Base-by-base conservation (phyloP, 2,888 invertebrate species). In the Ferrisia virgata region DNA sequence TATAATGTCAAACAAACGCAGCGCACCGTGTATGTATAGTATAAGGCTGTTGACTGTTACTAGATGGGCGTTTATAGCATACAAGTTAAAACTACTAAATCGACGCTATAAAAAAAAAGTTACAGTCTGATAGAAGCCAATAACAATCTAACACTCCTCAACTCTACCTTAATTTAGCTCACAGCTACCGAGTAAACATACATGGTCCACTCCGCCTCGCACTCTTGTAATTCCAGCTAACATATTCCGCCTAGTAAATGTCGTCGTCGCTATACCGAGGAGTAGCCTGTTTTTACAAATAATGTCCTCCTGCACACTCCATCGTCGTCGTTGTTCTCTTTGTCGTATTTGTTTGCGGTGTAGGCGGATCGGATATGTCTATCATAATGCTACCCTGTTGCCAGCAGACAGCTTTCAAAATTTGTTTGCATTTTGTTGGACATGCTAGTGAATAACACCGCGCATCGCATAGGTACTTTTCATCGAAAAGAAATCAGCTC, bases 351-450 rank as follows among this genome's bases (percentile, higher is more conserved):
- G 69, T 69, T 72, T 82, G 82, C 43, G 36, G 72, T 82, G 82
- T 82, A 82, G 82, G 82, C 82, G 82, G 69, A 82, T 82, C 82
- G 82, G 82, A 82, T 82, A 82, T 40, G 82, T 82, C 82, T 82
- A 69, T 82, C 82, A 82, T 40, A 40, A 43, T 43, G 47, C 79
- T 79, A 79, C 79, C 79, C 79, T 47, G 31, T 79, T 79, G 72
- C 72, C 72, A 47, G 79, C 31, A 47, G 79, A 79, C 79, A 79
- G 79, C 79, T 79, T 79, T 79, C 53, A 79, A 79, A 79, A 79
- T 79, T 79, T 79, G 47, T 79, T 79, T 79, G 47, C 53, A 25
- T 43, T 47, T 53, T 43, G 79, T 79, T 47, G 31, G 79, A 79
- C 47, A 47, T 47, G 31, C 22, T 79, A 47, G 79, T 79, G 79